phyloP scores from a whole-genome alignment of 2,797 vertebrate genomes.

The Parauchenoglanis ngamensis region DNA sequence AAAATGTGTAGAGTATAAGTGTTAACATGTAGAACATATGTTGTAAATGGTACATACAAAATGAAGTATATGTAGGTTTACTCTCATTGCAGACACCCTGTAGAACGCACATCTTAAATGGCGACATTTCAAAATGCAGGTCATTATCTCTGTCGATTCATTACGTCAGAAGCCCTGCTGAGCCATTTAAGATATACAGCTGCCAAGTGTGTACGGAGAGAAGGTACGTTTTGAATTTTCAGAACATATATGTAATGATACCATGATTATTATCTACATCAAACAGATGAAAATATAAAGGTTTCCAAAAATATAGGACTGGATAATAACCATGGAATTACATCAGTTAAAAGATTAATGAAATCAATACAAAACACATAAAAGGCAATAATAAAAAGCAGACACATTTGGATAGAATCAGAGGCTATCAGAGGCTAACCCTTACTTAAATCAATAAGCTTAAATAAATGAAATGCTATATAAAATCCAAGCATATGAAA shows the following conservation, averaged over 20 bases:
- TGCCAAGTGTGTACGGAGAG: neutral
- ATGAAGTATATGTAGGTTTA: neutral
- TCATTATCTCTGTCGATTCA: neutral
- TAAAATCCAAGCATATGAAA: constrained; percentile 17
- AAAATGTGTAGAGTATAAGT: neutral
- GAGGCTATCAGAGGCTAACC: constrained; percentile 9
- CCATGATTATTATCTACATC: neutral
- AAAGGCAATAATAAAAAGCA: constrained; percentile 27
- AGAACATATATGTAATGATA: neutral
- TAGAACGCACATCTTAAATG: neutral
- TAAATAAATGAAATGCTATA: constrained; percentile 21
- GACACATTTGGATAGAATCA: constrained; percentile 6
- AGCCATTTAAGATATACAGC: neutral
- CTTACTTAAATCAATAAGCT: neutral
- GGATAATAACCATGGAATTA: neutral
- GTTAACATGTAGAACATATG: neutral
- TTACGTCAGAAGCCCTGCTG: constrained; percentile 4
- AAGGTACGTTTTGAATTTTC: neutral
- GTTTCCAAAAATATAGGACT: constrained; percentile 1
- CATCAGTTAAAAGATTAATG: neutral
- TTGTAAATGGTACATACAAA: neutral
- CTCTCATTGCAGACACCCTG: neutral
- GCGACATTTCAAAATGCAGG: constrained; percentile 7
- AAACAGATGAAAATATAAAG: neutral
- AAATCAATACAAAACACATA: constrained; percentile 15